phyloP scores from a whole-genome alignment of 2,113 vertebrate genomes.

The Neoarius graeffei region DNA sequence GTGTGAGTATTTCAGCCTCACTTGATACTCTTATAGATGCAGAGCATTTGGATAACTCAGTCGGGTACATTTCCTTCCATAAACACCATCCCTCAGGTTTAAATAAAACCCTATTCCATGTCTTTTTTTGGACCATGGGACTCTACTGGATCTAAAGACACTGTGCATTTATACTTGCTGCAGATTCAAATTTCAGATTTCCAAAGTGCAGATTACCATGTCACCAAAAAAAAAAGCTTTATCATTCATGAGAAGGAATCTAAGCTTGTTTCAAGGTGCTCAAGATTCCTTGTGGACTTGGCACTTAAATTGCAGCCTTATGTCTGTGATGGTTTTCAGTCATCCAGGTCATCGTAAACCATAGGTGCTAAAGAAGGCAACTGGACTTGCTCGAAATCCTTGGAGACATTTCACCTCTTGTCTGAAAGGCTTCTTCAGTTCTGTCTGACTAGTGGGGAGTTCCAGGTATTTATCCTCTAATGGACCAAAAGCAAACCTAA shows the following conservation, averaged over 20 bases:
- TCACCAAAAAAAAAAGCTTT: background rate
- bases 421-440: too few relatives aligned
- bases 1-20: background rate
- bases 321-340: too few relatives aligned
- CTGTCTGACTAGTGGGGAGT: too few relatives aligned
- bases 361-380: too few relatives aligned
- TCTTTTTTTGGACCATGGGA: background rate
- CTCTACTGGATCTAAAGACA: background rate
- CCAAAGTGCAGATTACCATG: background rate
- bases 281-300: constrained; percentile 56
- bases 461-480: too few relatives aligned
- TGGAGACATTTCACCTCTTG: too few relatives aligned
- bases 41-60: background rate
- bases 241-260: constrained; percentile 52
- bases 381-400: too few relatives aligned
- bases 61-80: background rate
- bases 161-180: background rate
- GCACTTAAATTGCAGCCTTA: constrained; percentile 54
- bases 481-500: too few relatives aligned
- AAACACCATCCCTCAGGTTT: constrained; percentile 12
- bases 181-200: background rate
- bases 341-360: too few relatives aligned
- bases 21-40: background rate
- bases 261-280: constrained; percentile 38
- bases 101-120: background rate